phyloP scores from a whole-genome alignment of 2,888 invertebrate species.

The Drosophila eohydei region DNA sequence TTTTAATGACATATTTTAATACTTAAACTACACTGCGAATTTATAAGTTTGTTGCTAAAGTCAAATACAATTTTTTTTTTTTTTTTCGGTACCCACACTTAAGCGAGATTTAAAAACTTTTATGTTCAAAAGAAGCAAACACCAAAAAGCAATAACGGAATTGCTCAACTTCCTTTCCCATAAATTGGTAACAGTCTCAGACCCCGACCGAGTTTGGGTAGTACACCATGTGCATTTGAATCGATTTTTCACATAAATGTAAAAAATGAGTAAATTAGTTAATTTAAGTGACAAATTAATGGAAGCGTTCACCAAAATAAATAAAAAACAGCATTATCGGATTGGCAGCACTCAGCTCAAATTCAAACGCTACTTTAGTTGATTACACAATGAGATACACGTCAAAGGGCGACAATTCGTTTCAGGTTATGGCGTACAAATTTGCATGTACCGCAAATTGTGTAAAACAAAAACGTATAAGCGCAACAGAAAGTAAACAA shows the following conservation, averaged over 20 bases:
- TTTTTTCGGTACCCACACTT: not conserved
- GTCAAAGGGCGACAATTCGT: conserved; percentile 51
- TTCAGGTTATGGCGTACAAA: conserved; percentile 58
- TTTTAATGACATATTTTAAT: too few species aligned
- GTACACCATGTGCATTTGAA: conserved; percentile 64
- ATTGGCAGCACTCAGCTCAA: conserved; percentile 44
- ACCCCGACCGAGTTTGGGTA: conserved; percentile 33
- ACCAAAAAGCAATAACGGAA: conserved; percentile 48
- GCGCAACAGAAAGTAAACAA: conserved; percentile 25
- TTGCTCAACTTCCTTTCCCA: conserved; percentile 73
- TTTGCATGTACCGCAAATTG: conserved; percentile 66
- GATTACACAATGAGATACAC: conserved; percentile 71
- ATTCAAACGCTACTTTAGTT: conserved; percentile 51
- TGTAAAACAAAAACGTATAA: conserved; percentile 41
- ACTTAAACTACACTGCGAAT: not conserved
- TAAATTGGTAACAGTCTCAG: conserved; percentile 25
- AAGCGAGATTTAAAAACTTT: conserved; percentile 21
- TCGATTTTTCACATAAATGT: conserved; percentile 39
- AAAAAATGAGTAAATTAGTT: conserved; percentile 19
- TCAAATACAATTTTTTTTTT: conserved; percentile 3
- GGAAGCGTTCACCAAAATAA: conserved; percentile 26
- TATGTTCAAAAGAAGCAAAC: conserved; percentile 5
- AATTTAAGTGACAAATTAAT: conserved; percentile 49
- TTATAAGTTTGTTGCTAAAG: conserved; percentile 8
- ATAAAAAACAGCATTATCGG: not conserved